Percentiles rank a stretch among this genome's conserved stretches.
phyloP scores from a whole-genome alignment of 1,140 invertebrate species.

The Drosophila kepulauana region DNA sequence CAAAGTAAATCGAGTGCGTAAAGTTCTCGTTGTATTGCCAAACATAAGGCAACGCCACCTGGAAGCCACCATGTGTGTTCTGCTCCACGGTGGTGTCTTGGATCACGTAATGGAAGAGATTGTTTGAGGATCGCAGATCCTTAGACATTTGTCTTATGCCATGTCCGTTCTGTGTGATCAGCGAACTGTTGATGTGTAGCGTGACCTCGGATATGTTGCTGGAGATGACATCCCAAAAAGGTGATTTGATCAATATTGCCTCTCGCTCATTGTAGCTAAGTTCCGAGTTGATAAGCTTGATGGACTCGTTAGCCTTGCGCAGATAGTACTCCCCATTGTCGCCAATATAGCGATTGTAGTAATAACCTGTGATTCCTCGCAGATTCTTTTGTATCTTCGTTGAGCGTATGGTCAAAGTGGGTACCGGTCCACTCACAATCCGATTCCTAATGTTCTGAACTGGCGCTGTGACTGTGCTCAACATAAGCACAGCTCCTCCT shows the following conservation, averaged over 20 bases:
- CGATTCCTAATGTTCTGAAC: constrained; percentile 89
- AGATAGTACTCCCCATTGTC: constrained; percentile 94
- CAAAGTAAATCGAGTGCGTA: constrained; percentile 94
- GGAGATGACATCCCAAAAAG: constrained; percentile 92
- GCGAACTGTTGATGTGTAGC: constrained; percentile 93
- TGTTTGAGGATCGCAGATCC: constrained; percentile 96
- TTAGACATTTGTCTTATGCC: constrained; percentile 95
- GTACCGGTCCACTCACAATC: constrained; percentile 91
- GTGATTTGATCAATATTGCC: constrained; percentile 92
- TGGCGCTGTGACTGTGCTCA: constrained; percentile 91
- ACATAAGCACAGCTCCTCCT: constrained; percentile 92
- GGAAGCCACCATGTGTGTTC: constrained; percentile 93
- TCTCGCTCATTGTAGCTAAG: constrained; percentile 92
- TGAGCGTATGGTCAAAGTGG: constrained; percentile 89
- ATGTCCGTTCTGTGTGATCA: constrained; percentile 93
- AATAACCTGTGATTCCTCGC: constrained; percentile 92
- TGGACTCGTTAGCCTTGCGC: constrained; percentile 94
- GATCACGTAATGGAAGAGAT: constrained; percentile 96
- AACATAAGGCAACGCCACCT: constrained; percentile 94
- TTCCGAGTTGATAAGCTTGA: constrained; percentile 92
- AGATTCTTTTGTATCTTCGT: constrained; percentile 92
- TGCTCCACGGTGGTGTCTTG: constrained; percentile 95
- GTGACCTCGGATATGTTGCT: constrained; percentile 94
- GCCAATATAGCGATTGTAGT: constrained; percentile 95
- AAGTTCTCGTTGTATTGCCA: constrained; percentile 98